Base-by-base conservation (phyloP, 2,797 vertebrate genomes). In the Pangasius krempfi region DNA sequence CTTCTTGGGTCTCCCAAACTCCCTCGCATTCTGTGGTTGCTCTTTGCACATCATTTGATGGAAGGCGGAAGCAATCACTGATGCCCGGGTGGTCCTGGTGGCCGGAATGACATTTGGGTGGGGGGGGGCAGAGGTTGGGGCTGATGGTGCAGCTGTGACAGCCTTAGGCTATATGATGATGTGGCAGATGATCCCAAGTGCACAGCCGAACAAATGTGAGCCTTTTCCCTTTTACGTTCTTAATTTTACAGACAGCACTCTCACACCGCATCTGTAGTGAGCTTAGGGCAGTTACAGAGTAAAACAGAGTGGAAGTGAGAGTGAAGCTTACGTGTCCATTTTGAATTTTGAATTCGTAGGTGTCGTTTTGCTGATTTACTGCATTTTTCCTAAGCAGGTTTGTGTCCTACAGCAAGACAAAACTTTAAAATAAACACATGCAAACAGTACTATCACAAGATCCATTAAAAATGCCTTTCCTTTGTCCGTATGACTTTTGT, bases 21-120 rank as follows among this genome's bases (percentile, higher is more conserved):
- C 33, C 73, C 81, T 62, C 13, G 78, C 73, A 75, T 58, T 47
- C 64, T 66, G 66, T 40, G 13, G 47, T 70, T 60, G 5, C 37
- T 88, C 87, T 91, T 89, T 68, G 44, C 89, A 90, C 91, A 47
- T 89, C 86, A 44, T 90, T 86, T 91, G 88, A 84, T 90, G 92
- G 92, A 92, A 89, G 92, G 93, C 94, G 94, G 95, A 95, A 96
- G 93, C 93, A 94, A 95, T 94, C 94, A 93, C 93, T 92, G 92
- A 93, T 91, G 86, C 90, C 93, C 92, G 92, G 95, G 95, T 96
- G 96, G 94, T 93, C 91, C 85, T 89, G 72, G 94, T 95, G 95
- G 93, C 94, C 93, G 92, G 93, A 88, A 92, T 92, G 94, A 94
- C 94, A 94, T 90, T 87, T 85, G 87, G 92, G 93, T 92, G 85